Evolutionary conservation across 1,140 invertebrate genomes (phyloP).

Genomic region (Spodoptera litura): DNA sequence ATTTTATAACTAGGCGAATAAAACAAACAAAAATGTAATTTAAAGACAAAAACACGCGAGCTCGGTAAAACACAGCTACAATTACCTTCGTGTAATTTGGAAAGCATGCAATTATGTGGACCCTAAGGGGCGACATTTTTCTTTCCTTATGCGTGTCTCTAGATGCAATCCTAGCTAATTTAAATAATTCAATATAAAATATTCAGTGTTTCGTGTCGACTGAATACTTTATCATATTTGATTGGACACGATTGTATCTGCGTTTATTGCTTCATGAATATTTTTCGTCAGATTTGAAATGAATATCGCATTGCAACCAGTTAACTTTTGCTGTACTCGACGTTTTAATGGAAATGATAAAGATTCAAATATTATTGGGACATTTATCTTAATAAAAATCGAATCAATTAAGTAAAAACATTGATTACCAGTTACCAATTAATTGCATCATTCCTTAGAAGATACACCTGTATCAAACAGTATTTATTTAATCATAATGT

Average conservation of each 20-base stretch:
- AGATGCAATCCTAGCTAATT: slow-evolving; percentile 41
- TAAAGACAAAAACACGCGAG: slow-evolving; percentile 49
- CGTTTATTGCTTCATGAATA: slow-evolving; percentile 26
- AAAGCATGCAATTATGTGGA: slow-evolving; percentile 66
- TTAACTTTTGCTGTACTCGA: background rate
- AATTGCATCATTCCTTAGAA: background rate
- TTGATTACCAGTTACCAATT: background rate
- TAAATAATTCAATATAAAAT: slow-evolving; percentile 41
- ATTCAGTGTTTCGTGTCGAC: slow-evolving; percentile 30
- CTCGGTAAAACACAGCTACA: slow-evolving; percentile 53
- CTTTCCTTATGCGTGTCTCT: slow-evolving; percentile 57
- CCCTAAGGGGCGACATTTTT: slow-evolving; percentile 59
- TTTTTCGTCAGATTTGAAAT: background rate
- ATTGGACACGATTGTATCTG: slow-evolving; percentile 5
- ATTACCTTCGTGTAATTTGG: slow-evolving; percentile 68
- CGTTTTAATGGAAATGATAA: background rate
- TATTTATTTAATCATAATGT: slow-evolving; percentile 6
- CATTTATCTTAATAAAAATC: background rate
- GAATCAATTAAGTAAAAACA: background rate
- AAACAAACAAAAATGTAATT: slow-evolving; percentile 44
- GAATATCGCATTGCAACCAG: background rate
- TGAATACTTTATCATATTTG: slow-evolving; percentile 39
- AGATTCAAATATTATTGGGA: background rate
- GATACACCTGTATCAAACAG: background rate
- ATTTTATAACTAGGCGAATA: slow-evolving; percentile 43